Conservation (phyloP, 2,888 invertebrate species). For the Melanostoma mellinum region DNA sequence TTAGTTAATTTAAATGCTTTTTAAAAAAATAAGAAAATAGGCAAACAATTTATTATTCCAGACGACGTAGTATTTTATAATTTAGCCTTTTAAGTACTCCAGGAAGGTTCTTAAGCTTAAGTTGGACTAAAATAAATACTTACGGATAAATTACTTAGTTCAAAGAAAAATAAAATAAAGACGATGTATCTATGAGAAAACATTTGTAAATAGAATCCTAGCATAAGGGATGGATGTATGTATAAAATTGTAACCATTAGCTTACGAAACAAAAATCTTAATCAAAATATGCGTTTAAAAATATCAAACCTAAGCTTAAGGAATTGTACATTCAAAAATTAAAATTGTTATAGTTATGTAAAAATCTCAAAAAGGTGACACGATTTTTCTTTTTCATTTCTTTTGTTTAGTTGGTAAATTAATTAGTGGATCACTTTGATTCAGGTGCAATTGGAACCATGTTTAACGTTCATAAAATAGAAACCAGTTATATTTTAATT, state of each 20-base stretch:
- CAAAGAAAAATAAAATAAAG: conserved; percentile 39
- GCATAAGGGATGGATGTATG: conserved; percentile 8
- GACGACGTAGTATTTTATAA: conserved; percentile 57
- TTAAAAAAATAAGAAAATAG: conserved; percentile 67
- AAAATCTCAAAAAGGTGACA: neutral
- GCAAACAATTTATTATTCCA: conserved; percentile 73
- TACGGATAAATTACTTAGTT: conserved; percentile 61
- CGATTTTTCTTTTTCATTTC: conserved; percentile 14
- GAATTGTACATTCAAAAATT: conserved; percentile 39
- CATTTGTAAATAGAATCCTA: conserved; percentile 47
- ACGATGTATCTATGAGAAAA: conserved; percentile 36
- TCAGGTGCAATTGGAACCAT: conserved; percentile 65
- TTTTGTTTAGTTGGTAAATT: conserved; percentile 35
- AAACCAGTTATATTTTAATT: conserved; percentile 42
- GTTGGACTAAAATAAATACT: conserved; percentile 58
- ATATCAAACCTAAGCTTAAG: conserved; percentile 24
- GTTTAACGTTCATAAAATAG: conserved; percentile 31
- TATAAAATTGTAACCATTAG: neutral
- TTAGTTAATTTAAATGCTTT: conserved; percentile 78
- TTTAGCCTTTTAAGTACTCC: conserved; percentile 36
- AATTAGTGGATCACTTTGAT: conserved; percentile 43
- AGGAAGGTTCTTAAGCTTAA: conserved; percentile 50
- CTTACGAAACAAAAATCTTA: conserved; percentile 33
- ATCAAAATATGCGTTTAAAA: conserved; percentile 61
- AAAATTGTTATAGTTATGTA: conserved; percentile 58